Evolutionary conservation across 2,797 vertebrate genomes (phyloP).

Genomic region (Melanotaenia trifasciata): DNA sequence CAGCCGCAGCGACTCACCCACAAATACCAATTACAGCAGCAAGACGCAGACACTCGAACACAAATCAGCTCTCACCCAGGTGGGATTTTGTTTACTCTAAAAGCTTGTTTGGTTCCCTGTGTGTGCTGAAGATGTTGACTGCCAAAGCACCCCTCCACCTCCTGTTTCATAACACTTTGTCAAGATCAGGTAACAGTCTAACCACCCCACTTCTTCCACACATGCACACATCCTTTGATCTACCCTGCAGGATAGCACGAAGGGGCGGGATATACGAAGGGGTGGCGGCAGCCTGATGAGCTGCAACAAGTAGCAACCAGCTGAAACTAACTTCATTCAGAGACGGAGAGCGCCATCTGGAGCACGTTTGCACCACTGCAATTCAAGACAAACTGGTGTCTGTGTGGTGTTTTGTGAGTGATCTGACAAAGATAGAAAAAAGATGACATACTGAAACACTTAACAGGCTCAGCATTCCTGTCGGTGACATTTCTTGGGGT

Average conservation of each 20-base stretch:
- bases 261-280: slow-evolving; percentile 37
- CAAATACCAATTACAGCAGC: slow-evolving; percentile 45
- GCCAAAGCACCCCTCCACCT: background rate
- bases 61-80: slow-evolving; percentile 22
- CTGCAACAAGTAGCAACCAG: slow-evolving; percentile 13
- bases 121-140: slow-evolving; percentile 35
- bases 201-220: slow-evolving; percentile 31
- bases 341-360: slow-evolving; percentile 61
- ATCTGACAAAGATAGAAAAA: background rate
- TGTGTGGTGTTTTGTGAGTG: background rate
- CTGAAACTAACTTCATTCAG: background rate
- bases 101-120: slow-evolving; percentile 2
- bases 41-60: slow-evolving; percentile 37
- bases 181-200: slow-evolving; percentile 48
- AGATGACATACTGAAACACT: background rate
- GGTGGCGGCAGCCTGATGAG: slow-evolving; percentile 47
- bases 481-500: background rate
- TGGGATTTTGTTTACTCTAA: slow-evolving; percentile 48
- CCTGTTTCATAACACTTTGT: slow-evolving; percentile 8
- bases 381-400: background rate
- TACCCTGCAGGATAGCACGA: slow-evolving; percentile 11
- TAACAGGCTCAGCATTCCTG: background rate
- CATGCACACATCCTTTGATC: slow-evolving; percentile 32
- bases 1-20: slow-evolving; percentile 40
- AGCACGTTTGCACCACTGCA: slow-evolving; percentile 40